Conservation (phyloP, 1,140 invertebrate species). For the Penaeus vannamei region DNA sequence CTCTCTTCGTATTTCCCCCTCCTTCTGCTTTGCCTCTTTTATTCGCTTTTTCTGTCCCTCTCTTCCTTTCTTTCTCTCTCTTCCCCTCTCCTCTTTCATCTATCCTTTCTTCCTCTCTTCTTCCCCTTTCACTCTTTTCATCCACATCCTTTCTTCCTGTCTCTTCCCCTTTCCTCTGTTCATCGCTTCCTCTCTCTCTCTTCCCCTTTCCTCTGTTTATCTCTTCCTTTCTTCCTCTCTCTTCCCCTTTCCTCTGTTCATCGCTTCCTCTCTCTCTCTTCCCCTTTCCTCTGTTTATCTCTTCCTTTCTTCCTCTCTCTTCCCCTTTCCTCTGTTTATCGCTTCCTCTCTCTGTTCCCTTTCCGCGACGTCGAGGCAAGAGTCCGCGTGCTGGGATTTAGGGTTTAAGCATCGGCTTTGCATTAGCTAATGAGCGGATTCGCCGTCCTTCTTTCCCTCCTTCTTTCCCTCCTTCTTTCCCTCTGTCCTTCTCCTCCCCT, state of each 20-base stretch:
- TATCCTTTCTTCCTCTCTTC: too few species aligned
- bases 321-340: background rate
- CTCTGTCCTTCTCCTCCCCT: constrained; percentile 6
- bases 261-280: background rate
- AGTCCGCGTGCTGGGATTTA: too few species aligned
- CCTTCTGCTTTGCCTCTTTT: background rate
- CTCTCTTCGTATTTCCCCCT: too few species aligned
- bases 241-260: background rate
- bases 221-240: too few species aligned
- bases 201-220: background rate
- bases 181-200: background rate
- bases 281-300: background rate
- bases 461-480: constrained; percentile 22
- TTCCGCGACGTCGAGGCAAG: background rate
- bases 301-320: background rate
- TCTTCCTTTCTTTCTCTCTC: background rate
- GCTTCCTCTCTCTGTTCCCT: background rate
- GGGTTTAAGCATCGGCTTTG: background rate
- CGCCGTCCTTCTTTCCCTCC: background rate
- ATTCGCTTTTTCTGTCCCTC: background rate
- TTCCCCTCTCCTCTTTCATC: background rate
- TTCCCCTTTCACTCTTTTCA: too few species aligned
- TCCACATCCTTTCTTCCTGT: too few species aligned
- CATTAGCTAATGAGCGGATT: background rate
- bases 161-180: background rate